A percentile compares a stretch with the other conserved stretches of the same genome.
Conservation (phyloP, 1,140 invertebrate genomes). For the Drosophila sp. region DNA sequence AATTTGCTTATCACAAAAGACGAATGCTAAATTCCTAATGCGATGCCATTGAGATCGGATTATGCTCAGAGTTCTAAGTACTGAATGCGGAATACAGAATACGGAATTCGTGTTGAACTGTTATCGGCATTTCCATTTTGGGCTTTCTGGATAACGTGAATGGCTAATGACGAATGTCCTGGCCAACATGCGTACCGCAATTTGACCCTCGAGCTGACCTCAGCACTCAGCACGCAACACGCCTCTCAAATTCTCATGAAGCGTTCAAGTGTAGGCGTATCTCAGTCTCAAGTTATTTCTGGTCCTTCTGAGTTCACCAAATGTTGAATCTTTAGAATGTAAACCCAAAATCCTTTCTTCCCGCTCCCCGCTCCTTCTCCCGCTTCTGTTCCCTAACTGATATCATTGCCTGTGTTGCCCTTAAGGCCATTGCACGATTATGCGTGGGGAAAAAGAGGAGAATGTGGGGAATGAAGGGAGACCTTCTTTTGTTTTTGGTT, state of each 20-base stretch:
- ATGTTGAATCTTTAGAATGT: conserved; percentile 52
- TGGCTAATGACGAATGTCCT: conserved; percentile 56
- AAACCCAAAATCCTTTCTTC: conserved; percentile 18
- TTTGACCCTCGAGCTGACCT: conserved; percentile 40
- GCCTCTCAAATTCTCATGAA: not conserved
- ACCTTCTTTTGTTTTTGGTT: conserved; percentile 36
- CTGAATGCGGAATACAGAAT: conserved; percentile 5
- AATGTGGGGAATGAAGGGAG: not conserved
- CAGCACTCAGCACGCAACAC: conserved; percentile 48
- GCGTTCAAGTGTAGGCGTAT: conserved; percentile 20
- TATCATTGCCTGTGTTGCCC: conserved; percentile 15
- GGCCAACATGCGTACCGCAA: conserved; percentile 35
- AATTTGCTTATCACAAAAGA: conserved; percentile 50
- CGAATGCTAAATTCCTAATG: conserved; percentile 22
- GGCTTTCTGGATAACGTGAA: conserved; percentile 20
- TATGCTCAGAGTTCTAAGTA: not conserved
- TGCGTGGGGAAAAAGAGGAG: conserved; percentile 27
- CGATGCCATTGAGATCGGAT: conserved; percentile 1
- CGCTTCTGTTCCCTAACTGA: not conserved
- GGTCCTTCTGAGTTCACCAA: conserved; percentile 1
- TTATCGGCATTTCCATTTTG: conserved; percentile 16
- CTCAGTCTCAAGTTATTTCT: conserved; percentile 11
- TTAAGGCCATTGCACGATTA: conserved; percentile 62
- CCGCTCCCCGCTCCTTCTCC: not conserved
- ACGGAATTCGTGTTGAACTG: not conserved